Evolutionary conservation across 2,113 vertebrate genomes (phyloP).

Genomic region (Nannobrachium achirus): DNA sequence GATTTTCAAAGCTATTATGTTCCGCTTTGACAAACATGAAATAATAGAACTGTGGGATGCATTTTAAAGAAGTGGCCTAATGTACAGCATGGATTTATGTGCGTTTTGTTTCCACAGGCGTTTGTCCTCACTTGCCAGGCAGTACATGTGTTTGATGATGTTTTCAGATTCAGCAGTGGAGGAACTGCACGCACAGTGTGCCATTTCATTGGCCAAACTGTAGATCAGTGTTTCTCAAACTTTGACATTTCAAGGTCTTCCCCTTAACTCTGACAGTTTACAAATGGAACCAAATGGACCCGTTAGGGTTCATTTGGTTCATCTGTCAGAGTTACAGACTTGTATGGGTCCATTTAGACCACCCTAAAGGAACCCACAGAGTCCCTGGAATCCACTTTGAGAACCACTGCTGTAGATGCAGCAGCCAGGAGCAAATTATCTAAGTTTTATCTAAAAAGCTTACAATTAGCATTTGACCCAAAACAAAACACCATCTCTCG

Average conservation of each 20-base stretch:
- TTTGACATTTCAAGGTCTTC: too few species aligned
- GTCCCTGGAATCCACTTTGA: too few species aligned
- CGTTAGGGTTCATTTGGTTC: too few species aligned
- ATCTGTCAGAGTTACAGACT: too few species aligned
- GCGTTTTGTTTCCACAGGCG: slow-evolving; percentile 34
- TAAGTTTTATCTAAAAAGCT: slow-evolving; percentile 8
- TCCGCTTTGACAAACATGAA: slow-evolving; percentile 66
- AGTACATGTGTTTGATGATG: slow-evolving; percentile 3
- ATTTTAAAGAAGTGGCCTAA: slow-evolving; percentile 39
- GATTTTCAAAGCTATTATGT: slow-evolving; percentile 66
- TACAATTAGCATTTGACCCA: slow-evolving; percentile 37
- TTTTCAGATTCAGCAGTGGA: not conserved
- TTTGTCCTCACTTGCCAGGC: slow-evolving; percentile 42
- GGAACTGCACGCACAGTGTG: not conserved
- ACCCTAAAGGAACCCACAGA: too few species aligned
- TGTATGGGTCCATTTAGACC: too few species aligned
- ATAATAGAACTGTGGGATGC: slow-evolving; percentile 42
- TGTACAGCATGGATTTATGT: slow-evolving; percentile 55
- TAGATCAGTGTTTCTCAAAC: not conserved
- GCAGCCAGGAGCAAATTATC: slow-evolving; percentile 27
- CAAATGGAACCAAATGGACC: too few species aligned
- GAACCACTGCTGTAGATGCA: too few species aligned
- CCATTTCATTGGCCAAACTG: too few species aligned
- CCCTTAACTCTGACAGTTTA: too few species aligned
- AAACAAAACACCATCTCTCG: slow-evolving; percentile 25